A percentile compares a stretch with the other conserved stretches of the same genome.
Evolutionary conservation across 2,888 invertebrate genomes (phyloP).

Genomic region (Drosophila mulleri): DNA sequence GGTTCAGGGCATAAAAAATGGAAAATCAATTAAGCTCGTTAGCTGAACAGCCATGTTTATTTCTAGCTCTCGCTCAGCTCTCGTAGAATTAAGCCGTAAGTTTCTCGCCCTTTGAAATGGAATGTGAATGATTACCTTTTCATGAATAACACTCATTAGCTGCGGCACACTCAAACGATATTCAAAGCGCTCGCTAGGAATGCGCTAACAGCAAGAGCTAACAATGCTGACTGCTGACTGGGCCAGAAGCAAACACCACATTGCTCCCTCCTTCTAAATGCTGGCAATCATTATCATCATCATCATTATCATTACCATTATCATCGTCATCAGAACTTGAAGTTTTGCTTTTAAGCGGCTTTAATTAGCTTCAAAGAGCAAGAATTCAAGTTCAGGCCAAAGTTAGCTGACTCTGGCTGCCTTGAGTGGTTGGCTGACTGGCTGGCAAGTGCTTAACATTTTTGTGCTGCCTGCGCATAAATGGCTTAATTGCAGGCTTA

Average conservation of each 20-base stretch:
- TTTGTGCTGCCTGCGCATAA: constrained; percentile 75
- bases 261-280: not conserved
- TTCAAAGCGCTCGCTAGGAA: constrained; percentile 10
- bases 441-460: constrained; percentile 60
- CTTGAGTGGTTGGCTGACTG: not conserved
- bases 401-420: constrained; percentile 16
- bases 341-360: constrained; percentile 62
- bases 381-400: constrained; percentile 52
- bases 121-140: constrained; percentile 52
- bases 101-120: constrained; percentile 7
- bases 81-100: not conserved
- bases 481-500: constrained; percentile 74
- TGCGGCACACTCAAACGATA: constrained; percentile 4
- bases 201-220: constrained; percentile 16
- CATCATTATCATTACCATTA: constrained; percentile 31
- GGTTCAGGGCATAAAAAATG: not conserved
- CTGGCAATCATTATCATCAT: constrained; percentile 32
- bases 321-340: constrained; percentile 32
- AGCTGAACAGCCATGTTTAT: constrained; percentile 3
- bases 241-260: constrained; percentile 39
- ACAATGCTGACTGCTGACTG: constrained; percentile 46
- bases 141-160: constrained; percentile 68
- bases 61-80: not conserved
- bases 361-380: constrained; percentile 60
- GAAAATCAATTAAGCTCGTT: constrained; percentile 12